Base-by-base conservation (phyloP, 2,888 invertebrate species). In the Mythimna lalbum region DNA sequence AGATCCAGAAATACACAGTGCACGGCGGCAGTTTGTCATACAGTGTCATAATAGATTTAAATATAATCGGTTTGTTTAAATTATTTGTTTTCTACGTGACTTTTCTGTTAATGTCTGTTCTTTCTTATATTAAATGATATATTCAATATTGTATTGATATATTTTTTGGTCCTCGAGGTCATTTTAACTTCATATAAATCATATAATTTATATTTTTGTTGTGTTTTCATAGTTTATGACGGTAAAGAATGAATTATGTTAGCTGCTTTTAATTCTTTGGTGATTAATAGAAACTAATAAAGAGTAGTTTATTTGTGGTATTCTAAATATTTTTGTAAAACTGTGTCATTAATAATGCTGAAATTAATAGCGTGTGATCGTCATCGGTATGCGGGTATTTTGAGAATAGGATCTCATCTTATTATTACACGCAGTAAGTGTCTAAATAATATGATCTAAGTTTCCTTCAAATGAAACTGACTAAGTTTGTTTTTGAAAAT, bases 81-180 rank as follows among this genome's bases (percentile, higher is more conserved):
- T 90, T 93, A 94, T 93, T 76, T 83, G 73, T 89, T 89, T 89
- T 56, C 83, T 90, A 91, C 94, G 94, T 94, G 94, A 91, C 94
- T 93, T 90, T 43, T 91, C 78, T 72, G 81, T 80, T 86, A 86
- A 91, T 89, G 84, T 87, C 83, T 85, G 82, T 84, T 86, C 80
- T 86, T 87, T 90, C 87, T 89, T 90, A 73, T 72, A 75, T 89
- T 90, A 71, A 70, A 75, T 81, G 81, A 86, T 78, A 72, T 81
- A 82, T 81, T 60, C 31, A 80, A 81, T 62, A 79, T 75, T 85
- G 75, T 85, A 86, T 86, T 80, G 69, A 76, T 72, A 78, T 83
- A 80, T 78, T 76, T 55, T 76, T 62, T 57, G 55, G 68, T 63
- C 23, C 49, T 71, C 78, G 76, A 78, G 76, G 85, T 78, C 68